Evolutionary conservation across 2,797 vertebrate genomes (phyloP).

Genomic region (Craterocephalus amniculus): DNA sequence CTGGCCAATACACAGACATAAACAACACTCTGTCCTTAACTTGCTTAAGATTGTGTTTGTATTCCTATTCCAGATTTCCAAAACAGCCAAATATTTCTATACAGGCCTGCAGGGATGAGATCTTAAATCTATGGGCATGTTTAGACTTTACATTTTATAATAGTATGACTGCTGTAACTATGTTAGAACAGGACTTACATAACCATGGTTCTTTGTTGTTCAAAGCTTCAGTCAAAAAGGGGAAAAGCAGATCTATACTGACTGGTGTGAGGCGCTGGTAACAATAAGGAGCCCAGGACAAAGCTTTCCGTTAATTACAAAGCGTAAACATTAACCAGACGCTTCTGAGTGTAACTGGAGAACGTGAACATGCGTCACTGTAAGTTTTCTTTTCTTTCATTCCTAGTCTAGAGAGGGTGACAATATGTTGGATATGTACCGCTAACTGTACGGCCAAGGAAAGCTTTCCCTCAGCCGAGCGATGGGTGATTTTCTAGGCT

Average conservation of each 20-base stretch:
- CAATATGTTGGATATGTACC: neutral
- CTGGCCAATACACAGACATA: slow-evolving; percentile 42
- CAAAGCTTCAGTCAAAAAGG: neutral
- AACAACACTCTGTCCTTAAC: slow-evolving; percentile 54
- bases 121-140: slow-evolving; percentile 19
- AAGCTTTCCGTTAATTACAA: slow-evolving; percentile 55
- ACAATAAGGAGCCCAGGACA: slow-evolving; percentile 54
- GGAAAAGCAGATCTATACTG: no score
- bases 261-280: slow-evolving; percentile 12
- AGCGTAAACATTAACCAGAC: slow-evolving; percentile 11
- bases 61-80: slow-evolving; percentile 1
- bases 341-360: accelerated
- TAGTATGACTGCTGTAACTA: slow-evolving; percentile 22
- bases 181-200: slow-evolving; percentile 15
- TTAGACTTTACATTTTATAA: slow-evolving; percentile 22
- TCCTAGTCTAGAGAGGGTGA: accelerated
- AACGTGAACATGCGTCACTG: neutral
- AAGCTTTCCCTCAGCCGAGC: slow-evolving; percentile 12
- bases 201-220: neutral
- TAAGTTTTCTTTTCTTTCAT: no score
- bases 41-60: slow-evolving; percentile 24
- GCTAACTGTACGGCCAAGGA: neutral
- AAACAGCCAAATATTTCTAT: neutral
- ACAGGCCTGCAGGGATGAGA: neutral
- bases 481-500: slow-evolving; percentile 69